These are phyloP conservation scores for Ditylenchus dipsaci DNA, from an alignment of 1,140 invertebrate species.

Conservation along the genomic window DNA sequence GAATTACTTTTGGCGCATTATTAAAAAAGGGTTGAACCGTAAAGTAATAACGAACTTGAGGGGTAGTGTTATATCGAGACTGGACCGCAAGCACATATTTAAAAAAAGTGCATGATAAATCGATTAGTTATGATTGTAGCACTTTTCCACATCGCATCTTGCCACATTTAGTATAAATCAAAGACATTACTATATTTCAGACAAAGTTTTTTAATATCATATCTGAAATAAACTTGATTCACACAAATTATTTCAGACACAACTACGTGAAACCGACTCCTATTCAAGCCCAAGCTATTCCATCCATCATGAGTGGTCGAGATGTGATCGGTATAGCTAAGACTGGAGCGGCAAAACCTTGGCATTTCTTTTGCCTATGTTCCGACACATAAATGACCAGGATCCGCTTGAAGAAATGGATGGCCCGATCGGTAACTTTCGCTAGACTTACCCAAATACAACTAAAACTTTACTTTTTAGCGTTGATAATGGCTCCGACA, in stretches of 20 bases:
- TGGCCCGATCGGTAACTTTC: constrained; percentile 75
- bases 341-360: constrained; percentile 98
- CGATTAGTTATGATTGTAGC: too few relatives aligned
- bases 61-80: too few relatives aligned
- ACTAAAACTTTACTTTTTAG: constrained; percentile 42
- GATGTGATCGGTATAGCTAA: constrained; percentile 99
- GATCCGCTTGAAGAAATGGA: constrained; percentile 85
- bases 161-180: too few relatives aligned
- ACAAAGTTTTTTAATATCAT: constrained; percentile 8
- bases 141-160: too few relatives aligned
- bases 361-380: constrained; percentile 96
- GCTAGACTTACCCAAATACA: neutral
- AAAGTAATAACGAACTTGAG: too few relatives aligned
- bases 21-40: too few relatives aligned
- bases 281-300: constrained; percentile 95
- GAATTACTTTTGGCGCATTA: too few relatives aligned
- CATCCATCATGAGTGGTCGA: constrained; percentile 90
- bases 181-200: too few relatives aligned
- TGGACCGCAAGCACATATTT: too few relatives aligned
- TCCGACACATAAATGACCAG: constrained; percentile 93
- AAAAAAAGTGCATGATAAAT: too few relatives aligned
- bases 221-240: neutral
- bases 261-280: constrained; percentile 95
- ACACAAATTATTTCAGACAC: constrained; percentile 60
- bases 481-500: constrained; percentile 92